Base-by-base conservation (phyloP, 2,888 invertebrate species). In the Calliopum simillimum region DNA sequence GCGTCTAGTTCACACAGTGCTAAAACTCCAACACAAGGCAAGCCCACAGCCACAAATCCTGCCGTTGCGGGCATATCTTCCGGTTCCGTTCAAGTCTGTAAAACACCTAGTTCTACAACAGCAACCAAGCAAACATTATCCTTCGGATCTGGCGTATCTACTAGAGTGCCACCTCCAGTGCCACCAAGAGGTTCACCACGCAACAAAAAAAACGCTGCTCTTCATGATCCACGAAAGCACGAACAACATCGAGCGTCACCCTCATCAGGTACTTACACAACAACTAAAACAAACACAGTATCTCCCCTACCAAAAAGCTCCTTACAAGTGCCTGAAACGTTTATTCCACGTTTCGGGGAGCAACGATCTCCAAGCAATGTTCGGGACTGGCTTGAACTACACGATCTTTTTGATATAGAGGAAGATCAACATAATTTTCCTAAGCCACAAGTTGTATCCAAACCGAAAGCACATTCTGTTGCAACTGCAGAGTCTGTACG, bases 111-210 rank as follows among this genome's bases (percentile, higher is more conserved):
- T n/a, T 58, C 56, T 33, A 33, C 41, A 14, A n/a, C 47, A 14
- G 8, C 21, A 3, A 3, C 2, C n/a, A 63, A 63, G 14, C 55
- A 55, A 1, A 75, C 63, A 91, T 94, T 75, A 12, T 53, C 64
- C 87, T 93, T 81, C 93, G 93, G 93, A 92, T 92, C 80, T 89
- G 90, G 53, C 88, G 89, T 73, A 77, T 87, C 87, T 72, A 89
- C 92, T 78, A 92, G 93, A 86, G 91, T 95, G 51, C 95, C 95
- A 53, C 96, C 96, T 68, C 96, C 96, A 23, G 95, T 96, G 65
- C 95, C 95, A 68, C 95, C 95, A 4, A 88, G 95, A 79, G 94
- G 94, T 70, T 93, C 93, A 33, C 93, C 92, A 55, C 91, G 91
- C 84, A 86, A 88, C 71, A 81, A 78, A 69, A 77, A 77, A 69